phyloP scores from a whole-genome alignment of 2,797 vertebrate genomes.

The Urosaurus nigricauda region DNA sequence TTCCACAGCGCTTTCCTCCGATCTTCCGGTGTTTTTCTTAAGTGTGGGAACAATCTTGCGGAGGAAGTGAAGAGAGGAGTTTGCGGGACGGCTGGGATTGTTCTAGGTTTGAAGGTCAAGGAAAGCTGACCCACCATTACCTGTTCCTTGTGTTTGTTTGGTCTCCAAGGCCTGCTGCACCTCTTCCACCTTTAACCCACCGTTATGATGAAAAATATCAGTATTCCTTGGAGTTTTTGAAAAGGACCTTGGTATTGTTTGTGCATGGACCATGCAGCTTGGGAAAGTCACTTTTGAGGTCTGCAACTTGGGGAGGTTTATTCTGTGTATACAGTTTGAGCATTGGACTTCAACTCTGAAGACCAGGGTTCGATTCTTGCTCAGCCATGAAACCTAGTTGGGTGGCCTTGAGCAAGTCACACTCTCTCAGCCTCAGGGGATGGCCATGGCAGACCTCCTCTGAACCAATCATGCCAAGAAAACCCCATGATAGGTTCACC shows the following conservation, averaged over 20 bases:
- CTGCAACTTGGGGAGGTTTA: too few relatives aligned
- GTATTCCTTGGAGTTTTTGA: not conserved
- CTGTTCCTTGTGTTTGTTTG: constrained; percentile 62
- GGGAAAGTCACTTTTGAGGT: not conserved
- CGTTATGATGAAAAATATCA: not conserved
- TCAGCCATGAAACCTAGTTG: too few relatives aligned
- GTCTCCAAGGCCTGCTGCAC: not conserved
- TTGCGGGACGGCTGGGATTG: constrained; percentile 72
- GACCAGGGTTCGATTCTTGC: too few relatives aligned
- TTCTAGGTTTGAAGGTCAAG: constrained; percentile 77
- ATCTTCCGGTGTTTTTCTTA: constrained; percentile 79
- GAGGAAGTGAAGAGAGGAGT: constrained; percentile 73
- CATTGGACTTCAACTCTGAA: too few relatives aligned
- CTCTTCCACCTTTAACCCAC: constrained; percentile 40
- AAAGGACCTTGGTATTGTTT: not conserved
- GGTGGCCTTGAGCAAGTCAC: too few relatives aligned
- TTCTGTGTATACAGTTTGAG: too few relatives aligned
- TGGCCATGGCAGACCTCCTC: too few relatives aligned
- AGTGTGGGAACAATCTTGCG: constrained; percentile 76
- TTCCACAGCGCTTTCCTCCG: constrained; percentile 78
- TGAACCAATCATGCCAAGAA: too few relatives aligned
- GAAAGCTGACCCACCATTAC: constrained; percentile 75
- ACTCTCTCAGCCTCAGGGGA: too few relatives aligned
- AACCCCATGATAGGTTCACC: too few relatives aligned
- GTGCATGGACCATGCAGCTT: not conserved